A percentile compares a stretch with the other conserved stretches of the same genome.
These are phyloP conservation scores for Ceyx melanurus DNA, from an alignment of 2,113 vertebrate genomes.

Conservation along the genomic window DNA sequence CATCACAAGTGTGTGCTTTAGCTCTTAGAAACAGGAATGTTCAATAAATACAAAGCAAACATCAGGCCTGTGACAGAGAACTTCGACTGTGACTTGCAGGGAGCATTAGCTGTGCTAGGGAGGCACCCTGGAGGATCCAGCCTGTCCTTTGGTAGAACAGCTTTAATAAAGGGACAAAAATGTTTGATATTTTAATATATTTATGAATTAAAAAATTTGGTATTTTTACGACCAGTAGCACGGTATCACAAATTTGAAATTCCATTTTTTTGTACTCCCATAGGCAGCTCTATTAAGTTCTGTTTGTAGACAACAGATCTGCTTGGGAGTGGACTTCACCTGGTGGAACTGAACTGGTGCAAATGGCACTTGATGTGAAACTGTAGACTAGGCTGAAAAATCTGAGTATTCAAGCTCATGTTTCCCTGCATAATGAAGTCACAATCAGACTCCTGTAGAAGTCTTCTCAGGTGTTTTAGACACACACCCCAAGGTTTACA, in stretches of 20 bases:
- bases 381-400: conserved; percentile 19
- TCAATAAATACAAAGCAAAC: neutral
- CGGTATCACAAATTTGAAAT: neutral
- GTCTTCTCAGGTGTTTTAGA: neutral
- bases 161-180: neutral
- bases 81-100: neutral
- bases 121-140: neutral
- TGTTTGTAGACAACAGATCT: neutral
- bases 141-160: neutral
- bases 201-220: neutral
- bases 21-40: neutral
- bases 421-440: conserved; percentile 28
- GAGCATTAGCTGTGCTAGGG: neutral
- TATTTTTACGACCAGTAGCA: neutral
- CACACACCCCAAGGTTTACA: neutral
- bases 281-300: neutral
- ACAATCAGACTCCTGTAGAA: neutral
- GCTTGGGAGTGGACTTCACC: neutral
- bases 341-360: neutral
- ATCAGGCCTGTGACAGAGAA: neutral
- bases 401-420: conserved; percentile 8
- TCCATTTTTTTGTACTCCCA: neutral
- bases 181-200: neutral
- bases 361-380: neutral
- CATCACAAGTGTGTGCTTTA: neutral